Evolutionary conservation across 2,888 invertebrate species (phyloP), one percentile per base, ranked within the genome.

Genomic region (Flabesymbios commensalis): DNA sequence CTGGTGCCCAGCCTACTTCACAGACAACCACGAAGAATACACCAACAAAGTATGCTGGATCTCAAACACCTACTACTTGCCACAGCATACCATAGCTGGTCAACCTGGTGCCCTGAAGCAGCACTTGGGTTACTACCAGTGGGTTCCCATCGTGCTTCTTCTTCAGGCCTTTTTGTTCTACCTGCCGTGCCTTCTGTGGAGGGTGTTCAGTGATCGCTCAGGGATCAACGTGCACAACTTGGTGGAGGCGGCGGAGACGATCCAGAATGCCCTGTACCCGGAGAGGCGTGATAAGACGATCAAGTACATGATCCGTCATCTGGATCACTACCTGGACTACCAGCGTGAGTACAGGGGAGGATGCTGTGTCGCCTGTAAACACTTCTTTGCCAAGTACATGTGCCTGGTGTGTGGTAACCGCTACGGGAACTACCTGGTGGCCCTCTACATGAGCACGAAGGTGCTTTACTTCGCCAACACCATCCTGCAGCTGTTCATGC

Each of bases 101-200:
- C 43, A 41, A 32, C 55, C 43, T 7, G 60, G 57, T 32, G 42
- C 39, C 3, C 36, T 58, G 32, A 67, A 64, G 54, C 56, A 54
- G 22, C 60, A 64, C 59, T 64, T 68, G 49, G 61, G 64, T 28
- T 67, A 64, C 64, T 64, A 82, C 68, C 82, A 76, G 76, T 85
- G 78, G 80, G 84, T 76, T 26, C 83, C 83, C 1, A 76, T 83
- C 19, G 78, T 84, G 72, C 72, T 84, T 42, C 74, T 83, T 2
- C 71, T 83, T n/a, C 80, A 84, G 70, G 83, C 84, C 14, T 78
- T 85, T 61, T 74, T 85, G 63, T 85, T 84, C 73, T 85, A 84
- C 70, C 74, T 84, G 62, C 85, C 85, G 10, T 66, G 65, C 39
- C 62, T 68, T 3, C 22, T 68, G 14, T 68, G 68, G 68, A 24